A percentile compares a stretch with the other conserved stretches of the same genome.
These are phyloP conservation scores for Beris morrisii DNA, from an alignment of 2,888 invertebrate genomes.

Conservation along the genomic window DNA sequence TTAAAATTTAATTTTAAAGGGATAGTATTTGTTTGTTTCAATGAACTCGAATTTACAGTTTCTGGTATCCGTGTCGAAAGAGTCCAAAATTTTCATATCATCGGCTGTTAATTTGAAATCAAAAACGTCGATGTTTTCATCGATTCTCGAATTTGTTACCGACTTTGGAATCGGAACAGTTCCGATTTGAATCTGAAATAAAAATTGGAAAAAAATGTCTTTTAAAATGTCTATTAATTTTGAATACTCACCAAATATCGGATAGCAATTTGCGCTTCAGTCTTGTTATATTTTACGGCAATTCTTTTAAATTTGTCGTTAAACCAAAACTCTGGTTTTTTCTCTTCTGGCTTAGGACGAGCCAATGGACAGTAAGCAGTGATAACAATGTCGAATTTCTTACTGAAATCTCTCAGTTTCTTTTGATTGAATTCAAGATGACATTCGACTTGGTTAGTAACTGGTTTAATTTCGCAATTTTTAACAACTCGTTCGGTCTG, in stretches of 20 bases:
- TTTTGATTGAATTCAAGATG: conserved; percentile 73
- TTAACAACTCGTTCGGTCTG: conserved; percentile 73
- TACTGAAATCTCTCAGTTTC: conserved; percentile 69
- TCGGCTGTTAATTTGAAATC: conserved; percentile 58
- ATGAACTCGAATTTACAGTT: conserved; percentile 39
- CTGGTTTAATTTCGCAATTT: conserved; percentile 68
- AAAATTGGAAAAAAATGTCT: no score
- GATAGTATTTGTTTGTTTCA: conserved; percentile 53
- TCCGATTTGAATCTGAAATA: conserved; percentile 59
- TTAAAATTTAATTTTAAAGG: conserved; percentile 52
- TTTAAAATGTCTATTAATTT: no score
- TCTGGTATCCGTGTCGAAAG: conserved; percentile 57
- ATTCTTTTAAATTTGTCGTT: conserved; percentile 60
- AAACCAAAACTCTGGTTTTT: conserved; percentile 58
- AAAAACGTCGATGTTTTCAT: conserved; percentile 58
- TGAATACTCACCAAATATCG: conserved; percentile 63
- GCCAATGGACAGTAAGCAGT: conserved; percentile 78
- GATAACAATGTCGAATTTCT: conserved; percentile 64
- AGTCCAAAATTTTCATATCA: conserved; percentile 58
- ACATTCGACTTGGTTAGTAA: conserved; percentile 61
- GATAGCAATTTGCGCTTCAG: conserved; percentile 64
- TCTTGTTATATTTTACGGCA: conserved; percentile 65
- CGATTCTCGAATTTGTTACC: conserved; percentile 54
- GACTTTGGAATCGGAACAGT: conserved; percentile 60
- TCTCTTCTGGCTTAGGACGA: conserved; percentile 58